Evolutionary conservation across 2,888 invertebrate species (phyloP).

Genomic region (Acanthosepion lycidas): DNA sequence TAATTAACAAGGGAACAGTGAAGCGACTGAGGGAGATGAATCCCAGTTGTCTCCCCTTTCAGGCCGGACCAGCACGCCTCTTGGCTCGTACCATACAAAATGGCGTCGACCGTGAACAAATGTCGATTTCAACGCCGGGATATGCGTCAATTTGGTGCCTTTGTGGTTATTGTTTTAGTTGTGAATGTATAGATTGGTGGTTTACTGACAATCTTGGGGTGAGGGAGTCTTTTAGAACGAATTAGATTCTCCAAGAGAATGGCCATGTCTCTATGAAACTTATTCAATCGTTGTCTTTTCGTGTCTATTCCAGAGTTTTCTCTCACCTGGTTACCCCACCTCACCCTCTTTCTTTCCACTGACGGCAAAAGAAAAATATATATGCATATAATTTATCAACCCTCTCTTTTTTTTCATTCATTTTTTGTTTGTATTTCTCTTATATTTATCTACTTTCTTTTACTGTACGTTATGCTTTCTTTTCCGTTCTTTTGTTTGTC

Average conservation of each 20-base stretch:
- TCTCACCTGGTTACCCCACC: too few relatives aligned
- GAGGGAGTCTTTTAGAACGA: neutral
- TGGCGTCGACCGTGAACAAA: neutral
- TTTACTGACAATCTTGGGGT: neutral
- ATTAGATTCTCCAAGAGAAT: neutral
- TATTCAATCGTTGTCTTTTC: neutral
- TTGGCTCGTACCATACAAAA: neutral
- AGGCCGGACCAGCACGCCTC: neutral
- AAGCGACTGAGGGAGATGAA: neutral
- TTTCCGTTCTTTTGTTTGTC: too few relatives aligned
- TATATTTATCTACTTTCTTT: too few relatives aligned
- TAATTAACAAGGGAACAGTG: slow-evolving; percentile 33
- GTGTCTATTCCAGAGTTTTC: neutral
- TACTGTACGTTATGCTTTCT: too few relatives aligned
- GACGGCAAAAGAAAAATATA: too few relatives aligned
- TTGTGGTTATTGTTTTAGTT: neutral
- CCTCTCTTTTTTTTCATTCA: neutral
- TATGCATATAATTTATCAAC: too few relatives aligned
- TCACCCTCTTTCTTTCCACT: neutral
- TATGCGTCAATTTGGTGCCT: slow-evolving; percentile 8
- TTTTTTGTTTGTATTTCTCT: neutral
- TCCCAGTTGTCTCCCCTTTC: neutral
- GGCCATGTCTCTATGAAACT: neutral
- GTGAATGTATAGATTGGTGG: neutral
- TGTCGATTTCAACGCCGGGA: neutral